Conservation (phyloP, 2,113 vertebrate genomes). For the Mesitornis unicolor region DNA sequence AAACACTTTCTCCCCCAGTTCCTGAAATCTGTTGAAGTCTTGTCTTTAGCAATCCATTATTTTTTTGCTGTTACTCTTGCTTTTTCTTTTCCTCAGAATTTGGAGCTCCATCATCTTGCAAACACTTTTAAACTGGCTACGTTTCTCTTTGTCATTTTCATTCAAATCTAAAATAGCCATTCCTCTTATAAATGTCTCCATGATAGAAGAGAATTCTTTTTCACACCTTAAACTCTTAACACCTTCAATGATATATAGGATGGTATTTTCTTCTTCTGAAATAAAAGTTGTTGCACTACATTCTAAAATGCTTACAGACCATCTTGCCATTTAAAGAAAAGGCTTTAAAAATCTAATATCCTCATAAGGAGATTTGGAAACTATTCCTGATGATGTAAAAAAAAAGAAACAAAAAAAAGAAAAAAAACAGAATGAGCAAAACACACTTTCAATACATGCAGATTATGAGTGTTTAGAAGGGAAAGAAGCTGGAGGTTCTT, state of each 20-base stretch:
- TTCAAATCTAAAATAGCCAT: not conserved
- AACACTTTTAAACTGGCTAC: not conserved
- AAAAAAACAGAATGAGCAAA: not conserved
- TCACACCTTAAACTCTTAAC: not conserved
- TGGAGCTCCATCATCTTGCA: not conserved
- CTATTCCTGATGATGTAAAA: not conserved
- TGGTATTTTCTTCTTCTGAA: not conserved
- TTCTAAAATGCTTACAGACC: not conserved
- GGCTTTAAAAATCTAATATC: not conserved
- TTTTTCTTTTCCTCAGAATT: not conserved
- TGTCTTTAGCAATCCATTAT: not conserved
- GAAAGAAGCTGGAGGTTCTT: not conserved
- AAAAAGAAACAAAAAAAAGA: not conserved
- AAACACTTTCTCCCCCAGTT: not conserved
- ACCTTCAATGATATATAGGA: not conserved
- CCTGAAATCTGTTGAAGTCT: not conserved
- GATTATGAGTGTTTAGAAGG: not conserved
- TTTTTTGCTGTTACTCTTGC: not conserved
- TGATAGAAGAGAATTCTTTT: not conserved
- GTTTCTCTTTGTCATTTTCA: conserved; percentile 3
- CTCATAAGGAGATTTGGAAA: not conserved
- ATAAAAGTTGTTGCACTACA: not conserved
- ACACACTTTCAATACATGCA: not conserved
- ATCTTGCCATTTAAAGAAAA: not conserved
- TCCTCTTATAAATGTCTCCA: not conserved